Evolutionary conservation across 2,888 invertebrate species (phyloP), one percentile per base, ranked within the genome.

Genomic region (Eudemis profundana): DNA sequence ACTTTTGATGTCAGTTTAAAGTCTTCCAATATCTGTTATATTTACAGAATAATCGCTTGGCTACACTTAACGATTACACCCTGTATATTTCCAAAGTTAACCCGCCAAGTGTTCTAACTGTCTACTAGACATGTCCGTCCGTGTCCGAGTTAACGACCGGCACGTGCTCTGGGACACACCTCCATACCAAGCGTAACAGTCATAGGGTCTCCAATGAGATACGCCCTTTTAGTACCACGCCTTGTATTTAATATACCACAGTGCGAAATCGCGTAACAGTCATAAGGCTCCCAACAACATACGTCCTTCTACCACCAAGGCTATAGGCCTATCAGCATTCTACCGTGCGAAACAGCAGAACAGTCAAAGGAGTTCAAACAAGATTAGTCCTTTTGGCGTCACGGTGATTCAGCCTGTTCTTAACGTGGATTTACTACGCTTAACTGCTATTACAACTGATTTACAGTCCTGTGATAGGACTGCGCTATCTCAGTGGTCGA

Each of bases 401-500:
- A 12, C 19, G 7, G 36, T 19, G 5, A 5, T 44, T 12, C 4
- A 33, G 27, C 12, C 33, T 17, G 19, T 33, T 33, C 50, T 50
- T 33, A 33, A 19, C 12, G 2, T 2, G 50, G 33, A 33, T 50
- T 50, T 50, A 29, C 50, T 19, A 12, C 17, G 17, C 17, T 50
- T 36, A 21, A 36, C 36, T 47, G 33, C 33, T 8, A 33, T 33
- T 33, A 7, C 33, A 33, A 8, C 33, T 51, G 51, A 51, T 51
- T 51, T 51, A 51, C 36, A 36, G 51, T n/a, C 36, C 36, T n/a
- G 50, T 50, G 36, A 51, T 36, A 51, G 36, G 21, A 29, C 33
- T 10, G n/a, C n/a, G 17, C 8, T 36, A 36, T 33, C 33, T 33
- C 10, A 8, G 33, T 33, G 33, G 33, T 10, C 2, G 8, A 33